Evolutionary conservation across 2,797 vertebrate species (phyloP), one percentile per base, ranked within the genome.

Genomic region (Argya squamiceps): DNA sequence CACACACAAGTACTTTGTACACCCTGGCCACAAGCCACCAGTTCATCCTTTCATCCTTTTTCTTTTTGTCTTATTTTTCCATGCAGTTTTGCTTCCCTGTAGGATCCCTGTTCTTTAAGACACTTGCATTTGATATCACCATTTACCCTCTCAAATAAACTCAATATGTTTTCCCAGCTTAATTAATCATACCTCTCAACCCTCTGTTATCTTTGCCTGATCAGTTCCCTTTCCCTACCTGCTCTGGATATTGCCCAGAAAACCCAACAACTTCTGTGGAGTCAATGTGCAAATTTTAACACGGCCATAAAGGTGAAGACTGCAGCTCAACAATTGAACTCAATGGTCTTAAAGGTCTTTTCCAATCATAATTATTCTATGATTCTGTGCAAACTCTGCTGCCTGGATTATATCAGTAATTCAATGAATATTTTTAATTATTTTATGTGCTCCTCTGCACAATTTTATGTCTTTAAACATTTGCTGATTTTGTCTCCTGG

Each of bases 191-290:
- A 64, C 4, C 10, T 75, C 20, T 81, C 37, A 86, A 15, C 7
- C 7, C 9, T 80, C 37, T 77, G 4, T 74, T 67, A 43, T 41
- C 19, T 55, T 74, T 90, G 4, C 4, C 1, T 0, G 39, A n/a
- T 55, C 18, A 13, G 7, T 62, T 93, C 26, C 26, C 7, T 91
- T 65, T 86, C 49, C 24, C 36, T 71, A 18, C 13, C 6, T 39
- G 5, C 37, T 58, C 24, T 76, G 20, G 12, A 59, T n/a, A 19
- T n/a, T 16, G 15, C 9, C 17, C 14, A 15, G 49, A 80, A 70
- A 79, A 1, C 0, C 1, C 7, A 32, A 8, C 5, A 46, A 15
- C 11, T 63, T 90, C 58, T 3, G 1, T 22, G 7, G 6, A 52
- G 21, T 64, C 15, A 16, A 21, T 27, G 27, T 39, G 15, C 6